Evolutionary conservation across 2,888 invertebrate genomes (phyloP).

Genomic region (Drosophila sordidapex): DNA sequence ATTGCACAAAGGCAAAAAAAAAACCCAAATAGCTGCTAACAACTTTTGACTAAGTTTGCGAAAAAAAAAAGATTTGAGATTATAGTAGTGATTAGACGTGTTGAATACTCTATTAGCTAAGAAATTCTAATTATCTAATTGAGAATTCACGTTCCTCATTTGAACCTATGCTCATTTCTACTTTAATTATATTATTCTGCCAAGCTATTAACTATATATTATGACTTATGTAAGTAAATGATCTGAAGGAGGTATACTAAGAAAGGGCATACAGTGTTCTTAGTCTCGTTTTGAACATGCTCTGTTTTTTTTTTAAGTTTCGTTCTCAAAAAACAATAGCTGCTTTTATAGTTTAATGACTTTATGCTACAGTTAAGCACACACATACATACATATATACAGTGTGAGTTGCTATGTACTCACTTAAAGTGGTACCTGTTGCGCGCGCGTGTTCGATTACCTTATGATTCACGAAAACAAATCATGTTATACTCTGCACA

Average conservation of each 20-base stretch:
- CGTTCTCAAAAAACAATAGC: constrained; percentile 29
- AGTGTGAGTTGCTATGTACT: constrained; percentile 7
- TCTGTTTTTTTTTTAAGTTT: not conserved
- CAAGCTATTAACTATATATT: not conserved
- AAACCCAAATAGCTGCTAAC: constrained; percentile 52
- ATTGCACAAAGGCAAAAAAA: constrained; percentile 31
- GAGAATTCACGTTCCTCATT: not conserved
- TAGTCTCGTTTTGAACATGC: not conserved
- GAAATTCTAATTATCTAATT: not conserved
- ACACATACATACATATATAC: not conserved
- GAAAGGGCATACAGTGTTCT: not conserved
- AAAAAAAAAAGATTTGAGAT: constrained; percentile 11
- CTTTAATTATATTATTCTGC: not conserved
- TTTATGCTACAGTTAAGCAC: constrained; percentile 29
- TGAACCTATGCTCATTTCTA: not conserved
- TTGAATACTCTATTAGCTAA: constrained; percentile 27
- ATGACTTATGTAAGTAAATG: not conserved
- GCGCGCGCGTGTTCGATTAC: constrained; percentile 62
- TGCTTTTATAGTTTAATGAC: constrained; percentile 30
- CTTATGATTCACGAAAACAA: constrained; percentile 33
- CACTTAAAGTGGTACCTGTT: constrained; percentile 20
- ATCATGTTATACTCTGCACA: constrained; percentile 40
- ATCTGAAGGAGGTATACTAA: not conserved
- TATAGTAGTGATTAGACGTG: constrained; percentile 23
- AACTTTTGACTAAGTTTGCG: constrained; percentile 32